These are phyloP conservation scores for Corythornis leucogaster DNA, from an alignment of 2,797 vertebrate genomes.

Conservation along the genomic window DNA sequence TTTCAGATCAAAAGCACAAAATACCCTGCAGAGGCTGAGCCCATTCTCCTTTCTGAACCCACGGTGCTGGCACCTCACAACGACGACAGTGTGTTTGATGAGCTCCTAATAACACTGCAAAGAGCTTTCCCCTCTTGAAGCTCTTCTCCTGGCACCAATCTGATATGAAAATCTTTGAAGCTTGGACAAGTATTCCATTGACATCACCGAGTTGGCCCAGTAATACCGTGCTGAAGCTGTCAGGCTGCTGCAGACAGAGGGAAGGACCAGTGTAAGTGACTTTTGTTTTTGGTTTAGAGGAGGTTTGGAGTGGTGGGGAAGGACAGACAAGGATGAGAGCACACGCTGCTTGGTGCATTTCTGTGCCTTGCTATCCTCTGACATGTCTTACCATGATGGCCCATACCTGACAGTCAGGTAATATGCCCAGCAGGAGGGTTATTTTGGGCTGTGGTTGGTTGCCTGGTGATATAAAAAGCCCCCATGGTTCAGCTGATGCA, in stretches of 20 bases:
- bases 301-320: not conserved
- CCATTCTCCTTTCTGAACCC: not conserved
- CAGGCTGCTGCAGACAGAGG: not conserved
- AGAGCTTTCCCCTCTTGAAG: not conserved
- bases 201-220: not conserved
- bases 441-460: not conserved
- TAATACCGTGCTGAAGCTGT: not conserved
- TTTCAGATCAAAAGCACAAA: not conserved
- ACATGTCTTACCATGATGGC: accelerated
- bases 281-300: not conserved
- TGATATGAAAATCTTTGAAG: not conserved
- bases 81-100: not conserved
- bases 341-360: not conserved
- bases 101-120: not conserved
- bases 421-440: not conserved
- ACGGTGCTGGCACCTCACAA: accelerated
- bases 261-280: not conserved
- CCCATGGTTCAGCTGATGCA: not conserved
- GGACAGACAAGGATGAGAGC: not conserved
- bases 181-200: not conserved
- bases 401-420: accelerated
- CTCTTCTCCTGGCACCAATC: not conserved
- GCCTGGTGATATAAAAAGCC: not conserved
- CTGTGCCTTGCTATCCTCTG: not conserved
- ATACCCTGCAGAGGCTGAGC: not conserved